Percentiles rank a stretch among this genome's conserved stretches.
Conservation (phyloP, 2,888 invertebrate genomes). For the Pherbina coryleti region DNA sequence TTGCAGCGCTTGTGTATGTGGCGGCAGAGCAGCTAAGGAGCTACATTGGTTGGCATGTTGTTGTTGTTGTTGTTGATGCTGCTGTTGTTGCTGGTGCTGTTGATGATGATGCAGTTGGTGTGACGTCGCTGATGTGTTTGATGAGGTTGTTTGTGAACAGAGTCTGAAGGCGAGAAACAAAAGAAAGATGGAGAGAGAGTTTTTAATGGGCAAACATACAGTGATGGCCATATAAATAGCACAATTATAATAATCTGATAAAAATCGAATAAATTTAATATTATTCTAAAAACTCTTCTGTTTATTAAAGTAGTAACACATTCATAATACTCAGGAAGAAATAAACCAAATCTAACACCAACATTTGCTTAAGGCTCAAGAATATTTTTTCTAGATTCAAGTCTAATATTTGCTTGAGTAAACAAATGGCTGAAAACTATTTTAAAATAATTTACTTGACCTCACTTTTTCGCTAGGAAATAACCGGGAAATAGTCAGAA, state of each 20-base stretch:
- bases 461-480: no score
- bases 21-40: constrained; percentile 62
- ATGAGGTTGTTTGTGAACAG: constrained; percentile 54
- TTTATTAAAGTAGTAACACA: no score
- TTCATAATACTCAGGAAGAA: no score
- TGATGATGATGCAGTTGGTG: constrained; percentile 44
- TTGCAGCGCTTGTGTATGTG: constrained; percentile 64
- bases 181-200: neutral
- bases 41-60: constrained; percentile 60
- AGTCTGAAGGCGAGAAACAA: constrained; percentile 52
- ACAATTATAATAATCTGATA: no score
- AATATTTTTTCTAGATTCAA: no score
- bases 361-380: no score
- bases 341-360: no score
- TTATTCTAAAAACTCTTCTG: neutral
- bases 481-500: no score
- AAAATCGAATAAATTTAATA: neutral
- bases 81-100: constrained; percentile 49
- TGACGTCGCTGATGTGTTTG: constrained; percentile 43
- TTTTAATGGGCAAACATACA: neutral
- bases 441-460: no score
- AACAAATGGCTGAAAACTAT: no score
- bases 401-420: no score
- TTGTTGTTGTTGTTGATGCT: constrained; percentile 49
- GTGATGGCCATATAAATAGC: neutral